A percentile compares a stretch with the other conserved stretches of the same genome.
Conservation (phyloP, 2,888 invertebrate species). For the Agrochola macilenta region DNA sequence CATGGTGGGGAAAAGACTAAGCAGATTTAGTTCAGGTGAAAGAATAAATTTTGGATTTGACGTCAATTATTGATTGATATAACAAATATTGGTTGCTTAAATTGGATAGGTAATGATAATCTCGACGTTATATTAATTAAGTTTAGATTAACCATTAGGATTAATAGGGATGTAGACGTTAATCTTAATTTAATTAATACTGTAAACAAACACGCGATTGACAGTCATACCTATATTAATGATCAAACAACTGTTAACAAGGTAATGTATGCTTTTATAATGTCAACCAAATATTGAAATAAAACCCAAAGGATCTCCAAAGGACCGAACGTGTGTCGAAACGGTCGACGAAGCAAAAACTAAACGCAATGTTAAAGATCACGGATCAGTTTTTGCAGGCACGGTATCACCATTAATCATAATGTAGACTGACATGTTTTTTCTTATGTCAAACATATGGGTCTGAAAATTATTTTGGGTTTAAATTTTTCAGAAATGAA, state of each 20-base stretch:
- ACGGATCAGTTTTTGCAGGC: conserved; percentile 53
- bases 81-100: neutral
- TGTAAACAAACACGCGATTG: conserved; percentile 6
- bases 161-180: neutral
- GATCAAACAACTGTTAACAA: neutral
- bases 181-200: conserved; percentile 16
- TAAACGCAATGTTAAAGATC: conserved; percentile 55
- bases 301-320: neutral
- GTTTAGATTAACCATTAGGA: neutral
- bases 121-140: conserved; percentile 13
- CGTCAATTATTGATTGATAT: neutral
- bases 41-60: neutral
- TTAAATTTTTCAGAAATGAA: conserved; percentile 30
- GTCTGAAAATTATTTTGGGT: conserved; percentile 29
- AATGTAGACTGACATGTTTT: conserved; percentile 39
- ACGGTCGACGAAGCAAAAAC: conserved; percentile 45
- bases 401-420: conserved; percentile 52
- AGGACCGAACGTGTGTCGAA: conserved; percentile 29
- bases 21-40: neutral
- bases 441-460: conserved; percentile 44
- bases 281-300: neutral
- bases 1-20: no score
- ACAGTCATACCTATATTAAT: neutral
- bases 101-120: conserved; percentile 7
- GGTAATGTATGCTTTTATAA: neutral